Conservation (phyloP, 2,888 invertebrate species). For the Drosophila barbarae region DNA sequence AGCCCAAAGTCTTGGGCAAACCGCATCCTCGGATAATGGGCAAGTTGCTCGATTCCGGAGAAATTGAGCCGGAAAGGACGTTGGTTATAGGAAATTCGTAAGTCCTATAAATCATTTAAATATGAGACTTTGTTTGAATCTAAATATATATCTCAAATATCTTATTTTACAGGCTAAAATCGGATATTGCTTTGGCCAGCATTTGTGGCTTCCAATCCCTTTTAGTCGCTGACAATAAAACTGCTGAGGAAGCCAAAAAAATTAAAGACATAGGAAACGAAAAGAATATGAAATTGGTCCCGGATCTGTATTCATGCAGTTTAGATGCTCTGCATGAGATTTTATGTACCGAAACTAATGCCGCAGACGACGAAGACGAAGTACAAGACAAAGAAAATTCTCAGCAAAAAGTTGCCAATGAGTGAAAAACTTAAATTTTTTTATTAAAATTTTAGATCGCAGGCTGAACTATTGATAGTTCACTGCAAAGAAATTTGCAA, state of each 20-base stretch:
- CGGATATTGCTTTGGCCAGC: constrained; percentile 54
- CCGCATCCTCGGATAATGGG: constrained; percentile 53
- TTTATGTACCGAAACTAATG: constrained; percentile 17
- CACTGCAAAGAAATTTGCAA: not conserved
- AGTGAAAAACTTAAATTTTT: not conserved
- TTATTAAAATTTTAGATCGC: not conserved
- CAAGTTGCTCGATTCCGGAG: constrained; percentile 14
- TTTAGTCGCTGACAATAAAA: constrained; percentile 49
- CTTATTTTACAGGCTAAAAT: constrained; percentile 34
- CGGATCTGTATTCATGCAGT: constrained; percentile 46
- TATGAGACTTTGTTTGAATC: not conserved
- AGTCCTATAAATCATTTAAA: constrained; percentile 15
- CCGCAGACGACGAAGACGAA: not conserved
- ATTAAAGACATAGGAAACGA: constrained; percentile 35
- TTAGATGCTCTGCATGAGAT: constrained; percentile 30
- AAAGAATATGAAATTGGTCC: constrained; percentile 33
- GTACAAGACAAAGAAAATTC: not conserved
- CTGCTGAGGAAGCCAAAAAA: constrained; percentile 36
- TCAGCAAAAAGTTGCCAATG: not conserved
- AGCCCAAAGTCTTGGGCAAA: constrained; percentile 56
- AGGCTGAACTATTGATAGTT: not conserved
- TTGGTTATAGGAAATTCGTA: constrained; percentile 62
- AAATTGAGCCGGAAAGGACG: constrained; percentile 50
- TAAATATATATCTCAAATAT: not conserved
- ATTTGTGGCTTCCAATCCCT: constrained; percentile 58